Percentiles rank a stretch among this genome's conserved stretches.
phyloP scores from a whole-genome alignment of 2,113 vertebrate species.

The Syngnathoides biaculeatus region DNA sequence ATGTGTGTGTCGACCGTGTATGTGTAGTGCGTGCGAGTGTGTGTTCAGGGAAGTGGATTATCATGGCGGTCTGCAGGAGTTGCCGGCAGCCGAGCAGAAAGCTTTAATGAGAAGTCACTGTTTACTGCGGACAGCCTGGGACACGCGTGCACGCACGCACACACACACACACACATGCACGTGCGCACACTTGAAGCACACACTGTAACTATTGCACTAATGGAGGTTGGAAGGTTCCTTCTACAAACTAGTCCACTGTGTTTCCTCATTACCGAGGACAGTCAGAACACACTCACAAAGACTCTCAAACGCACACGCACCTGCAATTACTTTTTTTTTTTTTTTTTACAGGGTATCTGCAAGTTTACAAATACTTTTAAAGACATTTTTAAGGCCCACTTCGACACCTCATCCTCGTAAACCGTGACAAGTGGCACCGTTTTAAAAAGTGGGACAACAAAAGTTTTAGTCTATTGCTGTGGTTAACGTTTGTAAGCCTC shows the following conservation, averaged over 20 bases:
- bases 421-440: too few relatives aligned
- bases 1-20: background rate
- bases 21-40: constrained; percentile 16
- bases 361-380: background rate
- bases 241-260: constrained; percentile 59
- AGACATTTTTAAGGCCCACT: background rate
- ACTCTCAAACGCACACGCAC: background rate
- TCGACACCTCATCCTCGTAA: background rate
- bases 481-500: background rate
- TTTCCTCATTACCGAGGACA: constrained; percentile 55
- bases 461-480: background rate
- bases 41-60: constrained; percentile 55
- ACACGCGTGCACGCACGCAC: constrained; percentile 39
- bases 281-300: constrained; percentile 16
- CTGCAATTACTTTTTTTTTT: background rate
- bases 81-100: constrained; percentile 57
- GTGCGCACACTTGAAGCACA: constrained; percentile 18
- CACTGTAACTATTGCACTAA: constrained; percentile 59
- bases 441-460: background rate
- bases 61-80: constrained; percentile 56
- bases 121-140: constrained; percentile 58
- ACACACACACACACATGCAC: constrained; percentile 25
- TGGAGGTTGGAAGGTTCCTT: constrained; percentile 65
- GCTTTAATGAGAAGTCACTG: constrained; percentile 66
- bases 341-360: background rate